Evolutionary conservation across 2,888 invertebrate species (phyloP), one percentile per base, ranked within the genome.

Genomic region (Nipponacmea schrenckii): DNA sequence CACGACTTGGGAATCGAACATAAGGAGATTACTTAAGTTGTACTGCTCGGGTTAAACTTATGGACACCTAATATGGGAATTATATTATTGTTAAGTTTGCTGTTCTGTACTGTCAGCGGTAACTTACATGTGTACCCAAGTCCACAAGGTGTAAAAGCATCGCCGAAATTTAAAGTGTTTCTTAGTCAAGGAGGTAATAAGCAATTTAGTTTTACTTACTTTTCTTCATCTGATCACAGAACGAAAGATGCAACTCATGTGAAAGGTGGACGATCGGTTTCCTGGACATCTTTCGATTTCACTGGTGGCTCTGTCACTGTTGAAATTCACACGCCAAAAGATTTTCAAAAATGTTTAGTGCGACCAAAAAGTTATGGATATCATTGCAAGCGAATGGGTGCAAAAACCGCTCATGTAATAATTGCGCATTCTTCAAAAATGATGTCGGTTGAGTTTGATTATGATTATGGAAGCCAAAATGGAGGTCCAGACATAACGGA

Each of bases 361-460:
- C 31, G 75, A 62, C 75, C 75, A 1, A 71, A 69, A 24, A 62
- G 67, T 24, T 75, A 73, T 44, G 69, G 68, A 14, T 69, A 48
- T 45, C 26, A 67, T 27, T 73, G 73, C 56, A 62, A 50, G 14
- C 26, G 73, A 20, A 45, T 66, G 4, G 69, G 67, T 12, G 26
- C 67, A n/a, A 75, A 75, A 26, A 66, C 39, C 8, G 75, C 75
- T 24, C 64, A 68, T 15, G 68, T 75, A 31, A 68, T 62, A n/a
- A 64, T 75, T 31, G 66, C 31, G n/a, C 17, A 24, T n/a, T 69
- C 66, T 50, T 67, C 44, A 46, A 62, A 39, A 24, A 66, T 64
- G 67, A 75, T 75, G 75, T 75, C 75, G n/a, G 69, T 75, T 5
- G 75, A 73, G 48, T 75, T 73, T 63, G 75, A 75, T 67, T 64